These are phyloP conservation scores for Daphoenositta chrysoptera DNA, from an alignment of 2,113 vertebrate species.

Conservation along the genomic window DNA sequence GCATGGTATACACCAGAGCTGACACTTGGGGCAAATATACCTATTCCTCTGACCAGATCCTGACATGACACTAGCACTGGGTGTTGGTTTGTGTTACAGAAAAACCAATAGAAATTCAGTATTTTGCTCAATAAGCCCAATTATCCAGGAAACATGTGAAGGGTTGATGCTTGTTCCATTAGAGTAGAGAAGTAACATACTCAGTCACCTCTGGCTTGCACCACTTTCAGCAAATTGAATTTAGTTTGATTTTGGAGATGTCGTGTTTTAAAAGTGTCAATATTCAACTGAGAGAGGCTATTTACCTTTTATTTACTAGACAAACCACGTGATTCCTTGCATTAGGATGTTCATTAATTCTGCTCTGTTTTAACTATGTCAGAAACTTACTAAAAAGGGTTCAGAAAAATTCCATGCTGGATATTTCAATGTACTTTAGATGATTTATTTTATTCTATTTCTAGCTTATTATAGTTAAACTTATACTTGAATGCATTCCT, in stretches of 20 bases:
- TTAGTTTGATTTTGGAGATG: background rate
- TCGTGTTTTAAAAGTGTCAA: background rate
- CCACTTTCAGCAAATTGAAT: background rate
- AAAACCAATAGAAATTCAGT: background rate
- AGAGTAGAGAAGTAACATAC: background rate
- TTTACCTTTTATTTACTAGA: background rate
- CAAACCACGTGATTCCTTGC: background rate
- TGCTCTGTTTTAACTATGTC: background rate
- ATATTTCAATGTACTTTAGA: background rate
- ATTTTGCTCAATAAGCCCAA: background rate
- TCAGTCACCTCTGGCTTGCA: background rate
- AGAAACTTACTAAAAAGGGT: background rate
- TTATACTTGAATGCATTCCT: slow-evolving; percentile 8
- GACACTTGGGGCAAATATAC: background rate
- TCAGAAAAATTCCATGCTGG: background rate
- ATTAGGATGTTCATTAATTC: slow-evolving; percentile 1
- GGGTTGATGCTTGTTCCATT: background rate
- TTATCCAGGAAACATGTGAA: background rate
- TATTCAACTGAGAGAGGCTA: background rate
- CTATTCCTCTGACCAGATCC: background rate
- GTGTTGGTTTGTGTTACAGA: background rate
- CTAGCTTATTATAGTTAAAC: background rate
- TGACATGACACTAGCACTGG: background rate
- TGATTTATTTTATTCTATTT: slow-evolving; percentile 17
- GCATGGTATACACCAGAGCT: background rate